Evolutionary conservation across 1,140 invertebrate genomes (phyloP).

Genomic region (Bombus pyrosoma): DNA sequence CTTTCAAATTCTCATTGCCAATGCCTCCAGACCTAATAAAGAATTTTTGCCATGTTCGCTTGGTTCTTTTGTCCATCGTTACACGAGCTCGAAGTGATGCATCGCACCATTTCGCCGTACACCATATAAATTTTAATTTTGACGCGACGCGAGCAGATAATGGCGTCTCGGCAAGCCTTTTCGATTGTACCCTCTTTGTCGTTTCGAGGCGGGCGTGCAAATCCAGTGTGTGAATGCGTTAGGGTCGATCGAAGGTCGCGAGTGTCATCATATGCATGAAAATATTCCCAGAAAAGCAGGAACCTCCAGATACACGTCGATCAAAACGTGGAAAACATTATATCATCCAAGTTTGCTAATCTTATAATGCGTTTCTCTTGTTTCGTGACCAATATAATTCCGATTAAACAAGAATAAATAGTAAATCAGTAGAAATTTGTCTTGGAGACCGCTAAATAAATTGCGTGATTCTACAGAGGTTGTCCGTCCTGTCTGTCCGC

Average conservation of each 20-base stretch:
- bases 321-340: neutral
- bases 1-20: neutral
- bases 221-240: slow-evolving; percentile 6
- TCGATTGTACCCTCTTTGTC: neutral
- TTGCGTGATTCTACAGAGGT: neutral
- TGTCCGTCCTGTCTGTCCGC: neutral
- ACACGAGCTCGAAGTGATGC: neutral
- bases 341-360: neutral
- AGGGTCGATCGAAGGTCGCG: slow-evolving; percentile 27
- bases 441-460: neutral
- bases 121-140: slow-evolving; percentile 43
- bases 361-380: neutral
- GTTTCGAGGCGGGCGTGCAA: neutral
- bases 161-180: slow-evolving; percentile 23
- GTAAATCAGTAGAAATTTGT: neutral
- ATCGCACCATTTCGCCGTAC: slow-evolving; percentile 17
- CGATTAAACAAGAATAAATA: too few relatives aligned
- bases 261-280: neutral
- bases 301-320: neutral
- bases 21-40: neutral
- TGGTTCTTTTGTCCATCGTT: neutral
- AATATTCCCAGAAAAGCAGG: slow-evolving; percentile 3
- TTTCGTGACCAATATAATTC: neutral
- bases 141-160: slow-evolving; percentile 19
- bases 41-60: neutral